A percentile compares a stretch with the other conserved stretches of the same genome.
phyloP scores from a whole-genome alignment of 2,113 vertebrate species.

The Pungitius pungitius region DNA sequence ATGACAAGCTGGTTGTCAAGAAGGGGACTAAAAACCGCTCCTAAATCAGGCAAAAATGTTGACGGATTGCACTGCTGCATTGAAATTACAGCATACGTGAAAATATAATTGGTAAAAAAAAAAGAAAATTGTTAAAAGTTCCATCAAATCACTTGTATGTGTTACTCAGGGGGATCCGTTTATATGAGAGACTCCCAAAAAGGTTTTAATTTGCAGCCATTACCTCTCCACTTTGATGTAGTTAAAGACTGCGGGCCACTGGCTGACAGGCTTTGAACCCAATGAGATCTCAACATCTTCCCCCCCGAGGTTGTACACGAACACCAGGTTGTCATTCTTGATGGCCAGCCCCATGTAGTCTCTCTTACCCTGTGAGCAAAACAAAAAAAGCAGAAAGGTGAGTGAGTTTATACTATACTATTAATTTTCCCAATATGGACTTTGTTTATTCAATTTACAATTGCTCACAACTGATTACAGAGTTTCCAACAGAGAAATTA shows the following conservation, averaged over 20 bases:
- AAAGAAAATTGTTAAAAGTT: no score
- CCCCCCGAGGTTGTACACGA: conserved; percentile 90
- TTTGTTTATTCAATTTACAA: not conserved
- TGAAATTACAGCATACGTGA: not conserved
- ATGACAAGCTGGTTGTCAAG: no score
- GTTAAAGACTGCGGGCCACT: conserved; percentile 95
- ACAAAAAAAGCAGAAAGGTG: conserved; percentile 12
- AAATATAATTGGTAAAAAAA: no score
- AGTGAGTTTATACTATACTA: not conserved
- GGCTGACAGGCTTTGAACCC: conserved; percentile 93
- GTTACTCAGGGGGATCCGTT: not conserved
- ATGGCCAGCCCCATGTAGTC: conserved; percentile 96
- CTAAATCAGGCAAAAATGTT: no score
- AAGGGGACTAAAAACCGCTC: no score
- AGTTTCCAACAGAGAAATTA: not conserved
- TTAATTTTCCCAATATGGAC: conserved; percentile 9
- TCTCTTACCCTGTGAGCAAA: conserved; percentile 83
- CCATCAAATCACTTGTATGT: not conserved
- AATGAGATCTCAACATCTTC: conserved; percentile 94
- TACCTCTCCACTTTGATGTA: conserved; percentile 96
- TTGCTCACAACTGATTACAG: not conserved
- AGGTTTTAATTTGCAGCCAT: not conserved
- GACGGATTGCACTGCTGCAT: not conserved
- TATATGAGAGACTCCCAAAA: not conserved
- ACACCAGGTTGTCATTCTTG: conserved; percentile 95